These are phyloP conservation scores for Urosaurus nigricauda DNA, from an alignment of 2,797 vertebrate species.

Conservation along the genomic window DNA sequence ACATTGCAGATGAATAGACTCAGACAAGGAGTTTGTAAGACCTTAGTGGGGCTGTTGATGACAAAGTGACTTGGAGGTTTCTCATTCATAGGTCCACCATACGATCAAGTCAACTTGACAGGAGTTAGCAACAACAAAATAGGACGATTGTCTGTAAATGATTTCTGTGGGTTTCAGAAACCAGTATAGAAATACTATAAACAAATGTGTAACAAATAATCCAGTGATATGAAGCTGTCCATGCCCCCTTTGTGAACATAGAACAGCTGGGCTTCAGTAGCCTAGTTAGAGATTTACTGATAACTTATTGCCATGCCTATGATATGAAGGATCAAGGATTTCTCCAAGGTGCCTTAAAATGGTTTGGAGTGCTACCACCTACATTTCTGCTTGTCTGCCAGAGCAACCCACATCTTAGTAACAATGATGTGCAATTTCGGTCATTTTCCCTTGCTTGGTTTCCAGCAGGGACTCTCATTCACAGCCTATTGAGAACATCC, in stretches of 20 bases:
- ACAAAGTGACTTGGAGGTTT: too few relatives aligned
- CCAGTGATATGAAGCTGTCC: not conserved
- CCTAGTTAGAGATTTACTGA: not conserved
- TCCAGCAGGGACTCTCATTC: not conserved
- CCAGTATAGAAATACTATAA: not conserved
- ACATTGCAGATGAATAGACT: too few relatives aligned
- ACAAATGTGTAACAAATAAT: not conserved
- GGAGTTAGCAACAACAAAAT: too few relatives aligned
- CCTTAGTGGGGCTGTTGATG: too few relatives aligned
- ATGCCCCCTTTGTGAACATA: not conserved
- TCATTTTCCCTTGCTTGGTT: not conserved
- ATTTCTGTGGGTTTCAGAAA: not conserved
- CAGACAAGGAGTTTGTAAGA: too few relatives aligned
- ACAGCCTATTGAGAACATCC: not conserved
- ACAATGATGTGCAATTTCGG: not conserved
- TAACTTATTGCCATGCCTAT: not conserved
- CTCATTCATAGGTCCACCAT: too few relatives aligned
- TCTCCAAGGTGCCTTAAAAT: not conserved
- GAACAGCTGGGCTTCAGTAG: not conserved
- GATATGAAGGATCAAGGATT: not conserved
- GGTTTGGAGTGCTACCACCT: not conserved
- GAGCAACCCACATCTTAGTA: not conserved
- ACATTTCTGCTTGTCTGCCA: not conserved
- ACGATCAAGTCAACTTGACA: too few relatives aligned
- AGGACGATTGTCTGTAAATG: too few relatives aligned